These are phyloP conservation scores for Phyllostomus discolor DNA, from an alignment of 2,113 vertebrate genomes.

Conservation along the genomic window DNA sequence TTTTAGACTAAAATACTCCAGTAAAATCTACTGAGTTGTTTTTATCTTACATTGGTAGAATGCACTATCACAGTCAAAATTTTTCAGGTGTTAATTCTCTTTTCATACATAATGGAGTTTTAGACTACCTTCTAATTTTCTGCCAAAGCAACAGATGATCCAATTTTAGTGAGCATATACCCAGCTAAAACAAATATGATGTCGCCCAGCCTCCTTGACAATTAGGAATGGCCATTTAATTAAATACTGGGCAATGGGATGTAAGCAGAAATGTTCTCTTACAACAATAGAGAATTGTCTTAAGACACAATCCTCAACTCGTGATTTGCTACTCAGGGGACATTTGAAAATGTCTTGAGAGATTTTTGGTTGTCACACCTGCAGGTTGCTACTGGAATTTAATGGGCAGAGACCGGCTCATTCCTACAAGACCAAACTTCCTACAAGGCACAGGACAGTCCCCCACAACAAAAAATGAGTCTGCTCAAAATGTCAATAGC, in stretches of 20 bases:
- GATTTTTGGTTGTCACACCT: neutral
- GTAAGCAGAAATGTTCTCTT: neutral
- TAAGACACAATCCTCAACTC: neutral
- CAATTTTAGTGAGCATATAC: neutral
- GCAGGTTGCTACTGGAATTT: neutral
- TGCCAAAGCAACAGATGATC: neutral
- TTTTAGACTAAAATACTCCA: neutral
- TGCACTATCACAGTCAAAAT: neutral
- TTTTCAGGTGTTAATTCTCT: neutral
- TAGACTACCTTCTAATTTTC: neutral
- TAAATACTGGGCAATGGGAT: neutral
- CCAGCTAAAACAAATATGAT: neutral
- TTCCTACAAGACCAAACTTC: neutral
- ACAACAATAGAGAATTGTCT: neutral
- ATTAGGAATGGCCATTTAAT: neutral
- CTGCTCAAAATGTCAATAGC: neutral
- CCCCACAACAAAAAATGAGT: neutral
- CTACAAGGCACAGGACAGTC: neutral
- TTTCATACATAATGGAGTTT: neutral
- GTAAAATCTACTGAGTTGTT: neutral
- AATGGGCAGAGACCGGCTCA: neutral
- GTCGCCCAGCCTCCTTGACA: neutral
- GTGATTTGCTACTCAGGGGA: neutral
- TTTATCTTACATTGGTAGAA: neutral
- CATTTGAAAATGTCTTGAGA: slow-evolving; percentile 6